Evolutionary conservation across 2,797 vertebrate genomes (phyloP).

Genomic region (Silurus lanzhouensis): DNA sequence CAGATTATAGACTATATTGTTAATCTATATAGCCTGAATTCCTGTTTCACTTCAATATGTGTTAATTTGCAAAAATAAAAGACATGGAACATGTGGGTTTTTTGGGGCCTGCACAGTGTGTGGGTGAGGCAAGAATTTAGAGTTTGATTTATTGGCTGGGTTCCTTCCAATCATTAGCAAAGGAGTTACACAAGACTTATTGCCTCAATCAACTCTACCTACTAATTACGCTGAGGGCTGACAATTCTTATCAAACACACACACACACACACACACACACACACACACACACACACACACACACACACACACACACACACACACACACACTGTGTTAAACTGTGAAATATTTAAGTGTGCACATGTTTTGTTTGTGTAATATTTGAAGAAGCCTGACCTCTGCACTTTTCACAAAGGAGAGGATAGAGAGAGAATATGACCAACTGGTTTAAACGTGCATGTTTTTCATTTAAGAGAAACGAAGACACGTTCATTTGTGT

Average conservation of each 20-base stretch:
- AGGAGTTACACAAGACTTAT: conserved; percentile 63
- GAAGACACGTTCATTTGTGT: too few species aligned
- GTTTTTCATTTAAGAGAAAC: neutral
- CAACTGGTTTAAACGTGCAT: neutral
- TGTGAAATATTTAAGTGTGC: neutral
- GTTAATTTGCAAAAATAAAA: neutral
- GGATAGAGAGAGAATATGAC: neutral
- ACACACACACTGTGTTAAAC: conserved; percentile 2
- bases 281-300: conserved; percentile 37
- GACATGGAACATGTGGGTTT: neutral
- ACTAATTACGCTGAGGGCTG: conserved; percentile 65
- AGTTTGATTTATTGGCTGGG: conserved; percentile 53
- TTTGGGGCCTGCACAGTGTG: conserved; percentile 10
- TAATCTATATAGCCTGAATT: neutral
- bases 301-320: conserved; percentile 45
- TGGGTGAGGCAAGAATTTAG: conserved; percentile 25
- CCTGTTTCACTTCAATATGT: neutral
- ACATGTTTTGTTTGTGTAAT: neutral
- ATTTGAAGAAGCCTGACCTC: neutral
- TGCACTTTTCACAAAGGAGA: conserved; percentile 4
- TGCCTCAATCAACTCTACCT: conserved; percentile 62
- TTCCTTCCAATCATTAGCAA: conserved; percentile 64
- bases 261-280: conserved; percentile 44
- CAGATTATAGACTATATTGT: neutral
- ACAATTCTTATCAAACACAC: conserved; percentile 62